These are phyloP conservation scores for Drosophila borborema DNA, from an alignment of 2,888 invertebrate species.

Conservation along the genomic window DNA sequence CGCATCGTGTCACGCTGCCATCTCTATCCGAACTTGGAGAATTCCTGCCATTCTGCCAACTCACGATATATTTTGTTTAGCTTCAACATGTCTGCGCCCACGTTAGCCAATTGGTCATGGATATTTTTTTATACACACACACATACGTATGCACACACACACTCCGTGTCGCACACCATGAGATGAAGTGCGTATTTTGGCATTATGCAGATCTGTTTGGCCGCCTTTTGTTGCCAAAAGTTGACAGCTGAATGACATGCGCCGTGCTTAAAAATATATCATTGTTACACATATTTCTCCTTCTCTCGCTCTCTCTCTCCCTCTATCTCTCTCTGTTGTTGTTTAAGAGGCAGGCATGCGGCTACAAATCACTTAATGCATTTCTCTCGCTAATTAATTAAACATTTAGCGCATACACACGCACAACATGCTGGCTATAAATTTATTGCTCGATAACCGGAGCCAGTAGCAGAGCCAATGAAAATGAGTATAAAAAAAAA, in stretches of 20 bases:
- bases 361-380: conserved; percentile 52
- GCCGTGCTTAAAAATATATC: conserved; percentile 12
- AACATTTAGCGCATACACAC: conserved; percentile 69
- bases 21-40: conserved; percentile 23
- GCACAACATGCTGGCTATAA: conserved; percentile 54
- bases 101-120: conserved; percentile 64
- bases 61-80: conserved; percentile 54
- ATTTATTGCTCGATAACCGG: conserved; percentile 54
- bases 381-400: conserved; percentile 71
- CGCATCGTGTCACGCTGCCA: conserved; percentile 26
- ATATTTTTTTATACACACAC: conserved; percentile 14
- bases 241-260: conserved; percentile 72
- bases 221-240: conserved; percentile 62
- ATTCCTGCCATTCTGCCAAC: conserved; percentile 48
- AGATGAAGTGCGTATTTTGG: conserved; percentile 52
- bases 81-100: conserved; percentile 70
- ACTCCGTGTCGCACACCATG: conserved; percentile 2
- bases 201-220: conserved; percentile 49
- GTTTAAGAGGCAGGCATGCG: conserved; percentile 8
- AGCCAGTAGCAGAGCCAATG: conserved; percentile 23
- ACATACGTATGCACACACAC: not conserved
- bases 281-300: conserved; percentile 10
- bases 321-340: not conserved
- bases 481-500: conserved; percentile 3
- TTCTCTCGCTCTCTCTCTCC: not conserved